Evolutionary conservation across 2,113 vertebrate genomes (phyloP), one percentile per base, ranked within the genome.

Genomic region (Aegotheles bennettii): DNA sequence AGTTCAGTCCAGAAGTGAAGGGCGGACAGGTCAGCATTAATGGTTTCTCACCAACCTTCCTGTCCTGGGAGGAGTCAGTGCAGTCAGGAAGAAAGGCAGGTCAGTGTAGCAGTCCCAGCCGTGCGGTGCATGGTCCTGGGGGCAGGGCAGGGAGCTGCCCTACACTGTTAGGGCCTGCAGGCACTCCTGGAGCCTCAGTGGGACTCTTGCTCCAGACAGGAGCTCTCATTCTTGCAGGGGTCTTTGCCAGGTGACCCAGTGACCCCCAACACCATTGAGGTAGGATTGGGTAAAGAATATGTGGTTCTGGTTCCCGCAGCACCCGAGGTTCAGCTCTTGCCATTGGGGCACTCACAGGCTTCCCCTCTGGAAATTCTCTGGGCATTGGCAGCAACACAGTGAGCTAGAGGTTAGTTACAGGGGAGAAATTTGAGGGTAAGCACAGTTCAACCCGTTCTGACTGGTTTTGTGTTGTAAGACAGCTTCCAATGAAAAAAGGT

Each of bases 151-250:
- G 25, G 42, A 60, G 7, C 1, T 57, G 25, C 11, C 24, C 21
- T 9, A 1, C 18, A 1, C 29, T 8, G 14, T 35, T 8, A 36
- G 40, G 43, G 35, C 47, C 68, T 61, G 35, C 26, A 19, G 13
- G 35, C 0, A 0, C 51, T 60, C 33, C 60, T 59, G 33, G 25
- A 64, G 36, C 51, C 53, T 45, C 5, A 2, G 18, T 11, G 51
- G 12, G 16, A 11, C 29, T 74, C 60, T n/a, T 56, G 67, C n/a
- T 45, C 21, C 40, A 33, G 79, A 38, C 35, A 40, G 43, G 7
- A 80, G 42, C 75, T 68, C 47, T 64, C 3, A 4, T 38, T 81
- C 16, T 75, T n/a, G 24, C 0, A 0, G 29, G 16, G 24, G 13
- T 70, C 50, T 79, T 53, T 93, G 25, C 36, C n/a, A 43, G 29